Evolutionary conservation across 2,113 vertebrate genomes (phyloP), one percentile per base, ranked within the genome.

Genomic region (Saccopteryx bilineata): DNA sequence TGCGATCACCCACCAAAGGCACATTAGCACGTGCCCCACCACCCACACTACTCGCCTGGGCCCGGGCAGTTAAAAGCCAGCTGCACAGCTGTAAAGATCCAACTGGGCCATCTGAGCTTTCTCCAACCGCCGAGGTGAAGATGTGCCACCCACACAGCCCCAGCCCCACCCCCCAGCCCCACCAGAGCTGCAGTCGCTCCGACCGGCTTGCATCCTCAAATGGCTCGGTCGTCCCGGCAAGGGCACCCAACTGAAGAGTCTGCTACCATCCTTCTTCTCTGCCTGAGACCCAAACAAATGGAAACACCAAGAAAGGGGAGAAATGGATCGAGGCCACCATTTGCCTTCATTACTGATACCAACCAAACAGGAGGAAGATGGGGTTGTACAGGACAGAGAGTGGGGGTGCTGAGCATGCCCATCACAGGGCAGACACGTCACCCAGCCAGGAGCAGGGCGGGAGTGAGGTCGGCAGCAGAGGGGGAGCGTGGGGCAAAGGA

Each of bases 351-450:
- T 12, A 17, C 24, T 1, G 15, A n/a, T 7, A 50, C 11, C 5
- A 5, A 4, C 28, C 17, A 26, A 6, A 5, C 1, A 12, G 31
- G 10, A 56, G 31, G 60, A 39, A 1, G 8, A 11, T 0, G 48
- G 61, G 46, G 23, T 1, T 18, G 39, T 9, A 17, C 26, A 7
- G 10, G 39, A 26, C 14, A 26, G 10, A 46, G 48, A 72, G 5
- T 0, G 0, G 0, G 3, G 26, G 14, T 7, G 0, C 5, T 9
- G 0, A 7, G 52, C 18, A 5, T 5, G 5, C 8, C 21, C n/a
- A 7, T 23, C 9, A 0, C 12, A 7, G 24, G 26, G 17, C 3
- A 39, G 60, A 9, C 0, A 0, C 4, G 4, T 9, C 14, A 5
- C 18, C n/a, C 19, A 23, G 5, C 18, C 4, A 0, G 1, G 2